Base-by-base conservation (phyloP, 2,113 vertebrate species). In the Origma solitaria region DNA sequence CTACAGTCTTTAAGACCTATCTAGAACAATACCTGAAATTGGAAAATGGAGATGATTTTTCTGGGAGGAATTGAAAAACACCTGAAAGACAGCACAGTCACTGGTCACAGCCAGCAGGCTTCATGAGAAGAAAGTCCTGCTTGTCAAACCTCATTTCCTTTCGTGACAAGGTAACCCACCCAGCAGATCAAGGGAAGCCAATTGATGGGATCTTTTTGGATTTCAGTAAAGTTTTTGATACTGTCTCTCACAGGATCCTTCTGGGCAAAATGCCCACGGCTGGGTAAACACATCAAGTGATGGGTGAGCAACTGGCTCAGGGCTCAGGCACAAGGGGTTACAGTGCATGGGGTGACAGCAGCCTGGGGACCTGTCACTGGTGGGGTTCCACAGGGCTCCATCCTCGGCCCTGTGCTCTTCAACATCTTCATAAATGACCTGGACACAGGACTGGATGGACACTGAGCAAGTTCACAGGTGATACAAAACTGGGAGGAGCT, bases 151-250 rank as follows among this genome's bases (percentile, higher is more conserved):
- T 30, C 35, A 13, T 40, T 65, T 57, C 6, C 20, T 66, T 75
- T 57, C 1, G 20, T 16, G 20, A 21, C 30, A 75, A 42, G 7
- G 30, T 30, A 30, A 49, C 50, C 3, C 24, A 20, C 2, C 5
- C 42, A 40, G 8, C 0, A 73, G 30, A 20, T 2, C 10, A 30
- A 47, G 15, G 21, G n/a, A 73, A 40, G 10, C 4, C 38, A 18
- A 7, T 1, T 13, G 45, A 53, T 30, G 27, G 30, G 27, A 51
- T 51, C 6, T 13, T 13, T 40, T 15, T 16, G 5, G 15, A 44
- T 51, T 61, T 44, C 10, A 64, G 23, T 40, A 40, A 65, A 73
- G 23, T 0, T 6, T 65, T 56, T 0, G 0, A 9, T 1, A 6
- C n/a, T n/a, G n/a, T 30, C n/a, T 72, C 28, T 65, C 12, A 19